Percentiles rank a stretch among this genome's conserved stretches.
phyloP scores from a whole-genome alignment of 2,113 vertebrate species.

The Tichodroma muraria region DNA sequence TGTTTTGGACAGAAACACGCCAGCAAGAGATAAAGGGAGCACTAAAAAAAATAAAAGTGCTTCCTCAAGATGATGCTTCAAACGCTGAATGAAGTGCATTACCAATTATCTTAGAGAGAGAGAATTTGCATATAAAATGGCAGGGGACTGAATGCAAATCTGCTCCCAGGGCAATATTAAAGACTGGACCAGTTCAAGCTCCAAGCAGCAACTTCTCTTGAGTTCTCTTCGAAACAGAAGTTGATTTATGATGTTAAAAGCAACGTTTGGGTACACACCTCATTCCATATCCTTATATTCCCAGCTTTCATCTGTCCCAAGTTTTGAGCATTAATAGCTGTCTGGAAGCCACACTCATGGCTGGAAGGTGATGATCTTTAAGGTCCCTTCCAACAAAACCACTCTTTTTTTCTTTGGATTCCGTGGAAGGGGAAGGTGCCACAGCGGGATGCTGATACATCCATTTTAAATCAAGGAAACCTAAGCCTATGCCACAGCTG shows the following conservation, averaged over 20 bases:
- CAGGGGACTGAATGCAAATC: background rate
- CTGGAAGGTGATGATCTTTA: background rate
- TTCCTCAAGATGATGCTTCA: no score
- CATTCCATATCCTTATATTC: background rate
- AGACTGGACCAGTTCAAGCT: background rate
- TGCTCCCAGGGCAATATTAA: background rate
- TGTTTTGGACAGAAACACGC: no score
- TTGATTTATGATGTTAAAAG: background rate
- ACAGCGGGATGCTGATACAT: background rate
- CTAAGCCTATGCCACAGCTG: background rate
- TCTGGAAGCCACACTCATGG: background rate
- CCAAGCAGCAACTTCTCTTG: background rate
- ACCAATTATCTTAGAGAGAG: background rate
- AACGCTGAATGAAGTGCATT: no score
- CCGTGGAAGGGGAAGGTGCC: background rate
- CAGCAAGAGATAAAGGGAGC: no score
- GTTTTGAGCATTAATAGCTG: background rate
- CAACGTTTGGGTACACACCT: background rate
- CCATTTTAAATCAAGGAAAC: background rate
- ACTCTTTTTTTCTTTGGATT: no score
- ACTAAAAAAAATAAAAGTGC: no score
- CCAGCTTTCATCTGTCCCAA: background rate
- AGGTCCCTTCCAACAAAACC: background rate
- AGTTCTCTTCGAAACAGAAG: background rate
- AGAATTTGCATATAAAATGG: slow-evolving; percentile 21